These are phyloP conservation scores for Ormyrus labotus DNA, from an alignment of 2,888 invertebrate genomes.

Conservation along the genomic window DNA sequence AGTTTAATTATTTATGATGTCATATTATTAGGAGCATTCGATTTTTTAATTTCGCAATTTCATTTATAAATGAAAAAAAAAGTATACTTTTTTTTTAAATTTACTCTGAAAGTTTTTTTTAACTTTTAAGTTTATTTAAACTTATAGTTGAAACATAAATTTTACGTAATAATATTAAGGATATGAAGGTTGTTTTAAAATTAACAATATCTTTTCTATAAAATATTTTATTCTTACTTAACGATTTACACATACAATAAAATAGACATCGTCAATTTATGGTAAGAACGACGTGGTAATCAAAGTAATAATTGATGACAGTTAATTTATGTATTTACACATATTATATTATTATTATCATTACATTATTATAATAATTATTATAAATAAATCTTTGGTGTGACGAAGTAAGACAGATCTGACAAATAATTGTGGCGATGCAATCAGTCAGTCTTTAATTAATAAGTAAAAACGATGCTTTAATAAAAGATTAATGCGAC, in stretches of 20 bases:
- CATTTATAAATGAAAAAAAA: no score
- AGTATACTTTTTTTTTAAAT: no score
- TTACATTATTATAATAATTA: conserved; percentile 35
- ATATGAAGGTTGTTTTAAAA: neutral
- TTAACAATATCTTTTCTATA: conserved; percentile 36
- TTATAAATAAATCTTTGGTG: conserved; percentile 58
- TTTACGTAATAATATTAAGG: no score
- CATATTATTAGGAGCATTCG: no score
- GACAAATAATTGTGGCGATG: conserved; percentile 2
- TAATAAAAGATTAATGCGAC: conserved; percentile 4
- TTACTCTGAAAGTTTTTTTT: no score
- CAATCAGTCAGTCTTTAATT: conserved; percentile 29
- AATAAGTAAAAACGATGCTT: conserved; percentile 6
- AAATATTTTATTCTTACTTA: conserved; percentile 50
- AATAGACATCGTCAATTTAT: conserved; percentile 34
- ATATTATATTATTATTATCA: conserved; percentile 24
- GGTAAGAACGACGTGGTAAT: conserved; percentile 45
- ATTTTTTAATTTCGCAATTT: no score
- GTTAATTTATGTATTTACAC: conserved; percentile 42
- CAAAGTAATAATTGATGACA: conserved; percentile 30
- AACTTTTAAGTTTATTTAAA: no score
- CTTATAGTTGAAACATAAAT: no score
- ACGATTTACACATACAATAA: conserved; percentile 46
- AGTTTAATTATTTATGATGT: no score
- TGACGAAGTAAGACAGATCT: conserved; percentile 36